phyloP scores from a whole-genome alignment of 2,888 invertebrate genomes.

The Tachina lurida region DNA sequence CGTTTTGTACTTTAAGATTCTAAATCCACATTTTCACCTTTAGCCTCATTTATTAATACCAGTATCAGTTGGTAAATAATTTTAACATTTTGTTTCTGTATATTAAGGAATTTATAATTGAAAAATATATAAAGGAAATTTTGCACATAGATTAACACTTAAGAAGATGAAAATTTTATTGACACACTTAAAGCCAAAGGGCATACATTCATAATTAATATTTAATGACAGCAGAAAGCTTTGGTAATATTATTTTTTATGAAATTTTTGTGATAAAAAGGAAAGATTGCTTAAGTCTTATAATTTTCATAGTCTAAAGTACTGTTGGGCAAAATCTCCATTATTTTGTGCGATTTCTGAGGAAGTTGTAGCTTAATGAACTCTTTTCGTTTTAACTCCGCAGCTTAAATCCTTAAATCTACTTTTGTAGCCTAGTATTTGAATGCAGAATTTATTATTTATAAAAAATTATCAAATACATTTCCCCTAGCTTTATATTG shows the following conservation, averaged over 20 bases:
- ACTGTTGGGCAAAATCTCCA: no score
- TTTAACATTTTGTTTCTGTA: background rate
- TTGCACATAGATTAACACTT: constrained; percentile 40
- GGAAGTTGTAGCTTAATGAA: no score
- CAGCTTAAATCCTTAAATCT: background rate
- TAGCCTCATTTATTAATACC: background rate
- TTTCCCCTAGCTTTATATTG: background rate
- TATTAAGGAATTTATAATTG: constrained; percentile 2
- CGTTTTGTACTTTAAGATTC: constrained; percentile 14
- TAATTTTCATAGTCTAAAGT: no score
- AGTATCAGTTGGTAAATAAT: constrained; percentile 8
- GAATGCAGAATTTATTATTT: background rate
- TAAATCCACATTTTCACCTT: constrained; percentile 4
- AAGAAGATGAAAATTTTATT: constrained; percentile 13
- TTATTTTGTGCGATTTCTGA: no score
- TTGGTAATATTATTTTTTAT: no score
- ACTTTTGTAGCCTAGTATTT: no score
- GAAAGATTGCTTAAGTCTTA: no score
- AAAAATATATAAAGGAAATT: constrained; percentile 35
- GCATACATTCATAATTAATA: background rate
- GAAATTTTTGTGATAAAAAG: background rate
- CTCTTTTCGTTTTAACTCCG: no score
- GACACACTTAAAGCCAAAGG: background rate
- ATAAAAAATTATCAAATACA: background rate
- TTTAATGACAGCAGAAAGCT: constrained; percentile 17